These are phyloP conservation scores for Pseudomugil tenellus DNA, from an alignment of 2,797 vertebrate genomes.

Conservation along the genomic window DNA sequence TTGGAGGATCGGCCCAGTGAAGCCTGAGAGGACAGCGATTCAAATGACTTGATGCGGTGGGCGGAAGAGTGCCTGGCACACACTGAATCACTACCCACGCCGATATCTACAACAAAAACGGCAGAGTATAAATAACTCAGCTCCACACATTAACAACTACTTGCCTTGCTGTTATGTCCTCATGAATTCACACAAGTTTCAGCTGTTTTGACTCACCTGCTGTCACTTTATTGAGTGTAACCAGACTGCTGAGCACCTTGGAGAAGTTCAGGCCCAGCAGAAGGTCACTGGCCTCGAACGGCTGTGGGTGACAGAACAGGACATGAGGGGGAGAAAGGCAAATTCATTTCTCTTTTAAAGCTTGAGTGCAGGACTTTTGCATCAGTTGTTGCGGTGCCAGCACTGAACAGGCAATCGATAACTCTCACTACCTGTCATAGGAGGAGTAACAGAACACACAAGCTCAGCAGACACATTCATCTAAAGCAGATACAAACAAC, in stretches of 20 bases:
- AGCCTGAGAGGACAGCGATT: slow-evolving; percentile 92
- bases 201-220: slow-evolving; percentile 86
- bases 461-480: slow-evolving; percentile 31
- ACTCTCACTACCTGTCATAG: slow-evolving; percentile 35
- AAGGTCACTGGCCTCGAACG: slow-evolving; percentile 96
- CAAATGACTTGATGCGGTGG: slow-evolving; percentile 95
- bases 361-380: slow-evolving; percentile 27
- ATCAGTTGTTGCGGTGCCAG: slow-evolving; percentile 34
- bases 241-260: slow-evolving; percentile 95
- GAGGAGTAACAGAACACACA: slow-evolving; percentile 20
- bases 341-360: slow-evolving; percentile 21
- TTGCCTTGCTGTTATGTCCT: slow-evolving; percentile 16
- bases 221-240: slow-evolving; percentile 96
- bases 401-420: slow-evolving; percentile 44
- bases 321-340: neutral
- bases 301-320: slow-evolving; percentile 79
- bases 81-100: slow-evolving; percentile 93
- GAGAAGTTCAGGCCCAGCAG: slow-evolving; percentile 96
- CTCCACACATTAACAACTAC: slow-evolving; percentile 34
- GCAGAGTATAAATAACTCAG: slow-evolving; percentile 54
- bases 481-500: slow-evolving; percentile 24
- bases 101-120: slow-evolving; percentile 85
- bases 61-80: slow-evolving; percentile 91
- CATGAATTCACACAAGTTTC: neutral
- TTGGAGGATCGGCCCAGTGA: slow-evolving; percentile 90